These are phyloP conservation scores for Melanophora roralis DNA, from an alignment of 2,888 invertebrate genomes.

Conservation along the genomic window DNA sequence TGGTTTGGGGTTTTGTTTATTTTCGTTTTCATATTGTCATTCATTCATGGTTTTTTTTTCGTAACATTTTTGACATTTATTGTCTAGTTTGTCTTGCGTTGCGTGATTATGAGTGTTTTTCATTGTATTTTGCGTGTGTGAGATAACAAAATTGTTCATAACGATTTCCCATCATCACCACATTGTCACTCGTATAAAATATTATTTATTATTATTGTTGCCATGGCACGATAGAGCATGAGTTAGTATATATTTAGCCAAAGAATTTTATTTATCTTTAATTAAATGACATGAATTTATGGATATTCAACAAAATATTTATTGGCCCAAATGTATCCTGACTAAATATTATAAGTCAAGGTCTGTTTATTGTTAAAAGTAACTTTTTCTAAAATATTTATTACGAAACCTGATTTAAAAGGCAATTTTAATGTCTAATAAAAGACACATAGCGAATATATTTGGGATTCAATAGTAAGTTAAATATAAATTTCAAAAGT, in stretches of 20 bases:
- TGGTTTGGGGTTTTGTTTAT: background rate
- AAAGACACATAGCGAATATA: too few species aligned
- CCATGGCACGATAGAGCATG: background rate
- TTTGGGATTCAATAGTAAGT: too few species aligned
- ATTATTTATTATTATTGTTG: constrained; percentile 13
- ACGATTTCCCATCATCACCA: constrained; percentile 12
- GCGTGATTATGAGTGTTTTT: background rate
- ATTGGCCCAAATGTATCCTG: background rate
- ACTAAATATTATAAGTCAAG: background rate
- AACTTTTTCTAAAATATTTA: background rate
- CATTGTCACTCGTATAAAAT: constrained; percentile 23
- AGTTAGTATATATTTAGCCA: background rate
- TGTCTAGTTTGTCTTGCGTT: background rate
- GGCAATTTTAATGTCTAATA: background rate
- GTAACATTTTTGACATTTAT: background rate
- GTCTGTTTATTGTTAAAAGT: background rate
- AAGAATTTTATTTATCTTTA: background rate
- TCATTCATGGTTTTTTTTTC: background rate
- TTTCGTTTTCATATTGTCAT: background rate
- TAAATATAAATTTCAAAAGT: too few species aligned
- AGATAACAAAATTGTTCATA: constrained; percentile 11
- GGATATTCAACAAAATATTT: background rate
- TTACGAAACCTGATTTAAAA: too few species aligned
- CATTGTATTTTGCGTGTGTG: background rate
- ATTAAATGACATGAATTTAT: background rate